Evolutionary conservation across 2,113 vertebrate species (phyloP).

Genomic region (Oreamnos americanus): DNA sequence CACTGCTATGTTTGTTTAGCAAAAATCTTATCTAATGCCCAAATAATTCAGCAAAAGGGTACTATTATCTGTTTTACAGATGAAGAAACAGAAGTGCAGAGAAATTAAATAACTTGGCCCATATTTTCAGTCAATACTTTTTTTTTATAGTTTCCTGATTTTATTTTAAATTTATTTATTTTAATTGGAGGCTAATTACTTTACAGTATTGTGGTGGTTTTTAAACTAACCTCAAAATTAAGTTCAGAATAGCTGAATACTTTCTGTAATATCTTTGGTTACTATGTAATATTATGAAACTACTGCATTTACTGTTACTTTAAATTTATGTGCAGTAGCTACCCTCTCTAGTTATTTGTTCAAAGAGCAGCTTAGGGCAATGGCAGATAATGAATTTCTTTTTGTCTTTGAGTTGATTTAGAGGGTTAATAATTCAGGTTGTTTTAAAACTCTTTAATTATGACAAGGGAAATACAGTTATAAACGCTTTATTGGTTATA

Average conservation of each 20-base stretch:
- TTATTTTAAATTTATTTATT: not conserved
- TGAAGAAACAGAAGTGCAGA: not conserved
- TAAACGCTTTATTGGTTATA: slow-evolving; percentile 7
- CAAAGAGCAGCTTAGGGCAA: not conserved
- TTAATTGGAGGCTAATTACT: not conserved
- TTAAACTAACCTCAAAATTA: not conserved
- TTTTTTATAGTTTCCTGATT: not conserved
- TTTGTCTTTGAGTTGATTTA: not conserved
- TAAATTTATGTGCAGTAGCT: not conserved
- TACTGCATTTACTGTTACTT: not conserved
- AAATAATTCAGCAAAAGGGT: not conserved
- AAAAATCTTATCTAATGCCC: not conserved
- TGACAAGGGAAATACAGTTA: slow-evolving; percentile 40
- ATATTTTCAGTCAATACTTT: not conserved
- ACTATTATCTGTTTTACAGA: not conserved
- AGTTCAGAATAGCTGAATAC: not conserved
- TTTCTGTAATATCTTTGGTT: not conserved
- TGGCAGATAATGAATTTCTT: not conserved
- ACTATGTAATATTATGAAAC: not conserved
- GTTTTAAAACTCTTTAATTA: slow-evolving; percentile 59
- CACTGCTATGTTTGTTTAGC: not conserved
- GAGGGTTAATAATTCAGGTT: not conserved
- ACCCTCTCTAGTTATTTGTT: not conserved
- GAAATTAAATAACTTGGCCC: not conserved
- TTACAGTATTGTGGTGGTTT: not conserved